Evolutionary conservation across 2,888 invertebrate genomes (phyloP).

Genomic region (Adineta ricciae): DNA sequence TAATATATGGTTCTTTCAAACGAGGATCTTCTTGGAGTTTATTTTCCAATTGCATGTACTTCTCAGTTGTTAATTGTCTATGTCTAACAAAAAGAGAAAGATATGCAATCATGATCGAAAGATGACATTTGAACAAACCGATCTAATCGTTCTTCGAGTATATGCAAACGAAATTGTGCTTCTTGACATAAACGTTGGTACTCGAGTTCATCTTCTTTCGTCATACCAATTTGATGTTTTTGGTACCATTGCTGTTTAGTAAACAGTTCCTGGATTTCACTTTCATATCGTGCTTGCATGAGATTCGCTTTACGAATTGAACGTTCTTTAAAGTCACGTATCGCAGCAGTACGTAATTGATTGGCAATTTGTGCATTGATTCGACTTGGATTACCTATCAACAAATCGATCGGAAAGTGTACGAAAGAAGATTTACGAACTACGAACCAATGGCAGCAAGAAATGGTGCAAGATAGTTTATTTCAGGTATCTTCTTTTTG

Average conservation of each 20-base stretch:
- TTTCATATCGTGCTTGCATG: slow-evolving; percentile 50
- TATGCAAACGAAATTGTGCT: slow-evolving; percentile 50
- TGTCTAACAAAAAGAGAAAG: no score
- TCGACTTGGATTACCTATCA: slow-evolving; percentile 43
- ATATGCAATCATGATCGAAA: no score
- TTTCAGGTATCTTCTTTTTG: slow-evolving; percentile 39
- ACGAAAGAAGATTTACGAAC: background rate
- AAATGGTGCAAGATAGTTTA: slow-evolving; percentile 51
- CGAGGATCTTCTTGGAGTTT: slow-evolving; percentile 43
- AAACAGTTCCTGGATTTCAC: slow-evolving; percentile 49
- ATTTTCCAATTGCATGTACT: slow-evolving; percentile 48
- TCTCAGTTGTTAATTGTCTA: slow-evolving; percentile 49
- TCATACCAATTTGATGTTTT: slow-evolving; percentile 50
- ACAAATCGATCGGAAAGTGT: no score
- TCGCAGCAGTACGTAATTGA: slow-evolving; percentile 46
- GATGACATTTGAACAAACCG: slow-evolving; percentile 41
- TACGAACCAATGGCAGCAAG: slow-evolving; percentile 43
- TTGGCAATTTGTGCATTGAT: slow-evolving; percentile 42
- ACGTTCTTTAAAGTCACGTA: slow-evolving; percentile 48
- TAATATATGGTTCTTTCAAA: slow-evolving; percentile 38
- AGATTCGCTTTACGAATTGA: slow-evolving; percentile 51
- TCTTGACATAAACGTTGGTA: slow-evolving; percentile 50
- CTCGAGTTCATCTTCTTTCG: slow-evolving; percentile 50
- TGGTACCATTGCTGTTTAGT: slow-evolving; percentile 51
- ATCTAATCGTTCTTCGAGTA: slow-evolving; percentile 48